Evolutionary conservation across 2,113 vertebrate genomes (phyloP), one percentile per base, ranked within the genome.

Genomic region (Gambusia holbrooki): DNA sequence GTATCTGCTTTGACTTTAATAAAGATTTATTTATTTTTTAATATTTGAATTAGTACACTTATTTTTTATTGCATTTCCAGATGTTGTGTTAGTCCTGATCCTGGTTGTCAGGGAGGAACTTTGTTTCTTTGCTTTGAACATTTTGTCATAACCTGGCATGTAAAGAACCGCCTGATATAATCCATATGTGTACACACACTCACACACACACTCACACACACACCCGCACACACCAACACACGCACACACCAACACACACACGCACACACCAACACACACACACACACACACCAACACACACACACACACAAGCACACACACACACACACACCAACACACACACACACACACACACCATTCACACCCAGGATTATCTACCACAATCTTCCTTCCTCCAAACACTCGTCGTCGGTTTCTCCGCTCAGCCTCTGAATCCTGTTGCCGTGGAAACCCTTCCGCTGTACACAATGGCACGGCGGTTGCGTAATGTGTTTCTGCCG

Each of bases 391-490:
- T 83, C 88, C 84, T 86, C 69, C 42, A 72, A 42, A 74, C 62
- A 77, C 65, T 66, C 37, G 3, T 64, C 37, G 3, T 66, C 14
- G 60, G 70, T 82, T 85, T 73, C 88, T 82, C 78, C 66, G 74
- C 81, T 88, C 81, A 3, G 72, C 19, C 74, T 84, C 87, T 83
- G 27, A 80, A 54, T 84, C 76, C 81, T 71, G 94, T 95, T 93
- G 93, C 93, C 84, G 69, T 93, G 93, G 94, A 90, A 91, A 94
- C 92, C 77, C 83, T 86, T 90, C 91, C 79, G 70, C 74, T 30
- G 76, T 90, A 93, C 90, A 92, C 91, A 90, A 89, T 86, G 79
- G 80, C 81, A 65, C 33, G 81, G 80, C 12, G 82, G 90, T 94
- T 94, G 92, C 92, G 75, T 94, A 94, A 94, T 87, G 82, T 77